Percentiles rank a stretch among this genome's conserved stretches.
Evolutionary conservation across 2,888 invertebrate genomes (phyloP).

Genomic region (Aphrophora alni): DNA sequence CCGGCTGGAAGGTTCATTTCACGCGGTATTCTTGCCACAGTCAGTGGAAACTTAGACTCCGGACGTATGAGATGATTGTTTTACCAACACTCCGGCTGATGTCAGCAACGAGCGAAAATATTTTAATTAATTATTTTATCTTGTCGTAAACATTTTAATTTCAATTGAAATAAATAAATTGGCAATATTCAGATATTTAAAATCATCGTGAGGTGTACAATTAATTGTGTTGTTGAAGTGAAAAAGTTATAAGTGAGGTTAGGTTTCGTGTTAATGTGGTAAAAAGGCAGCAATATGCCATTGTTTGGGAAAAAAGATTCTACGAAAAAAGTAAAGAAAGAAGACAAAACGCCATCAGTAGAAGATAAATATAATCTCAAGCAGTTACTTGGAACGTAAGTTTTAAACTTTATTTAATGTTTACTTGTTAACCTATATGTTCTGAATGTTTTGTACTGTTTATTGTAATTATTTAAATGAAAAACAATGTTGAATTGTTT

Average conservation of each 20-base stretch:
- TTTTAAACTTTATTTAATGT: too few relatives aligned
- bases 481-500: too few relatives aligned
- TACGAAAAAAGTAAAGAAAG: constrained; percentile 78
- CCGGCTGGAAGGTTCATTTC: too few relatives aligned
- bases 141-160: background rate
- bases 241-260: background rate
- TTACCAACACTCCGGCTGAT: background rate
- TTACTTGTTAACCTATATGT: too few relatives aligned
- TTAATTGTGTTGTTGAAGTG: background rate
- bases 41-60: background rate
- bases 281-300: constrained; percentile 71
- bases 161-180: background rate
- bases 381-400: constrained; percentile 89
- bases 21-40: background rate
- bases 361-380: constrained; percentile 91
- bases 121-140: background rate
- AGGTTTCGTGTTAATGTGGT: background rate
- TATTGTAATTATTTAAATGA: too few relatives aligned
- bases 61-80: background rate
- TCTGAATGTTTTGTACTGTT: too few relatives aligned
- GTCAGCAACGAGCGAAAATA: background rate
- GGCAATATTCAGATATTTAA: too few relatives aligned
- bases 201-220: background rate
- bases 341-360: constrained; percentile 77
- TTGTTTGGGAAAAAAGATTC: constrained; percentile 84